phyloP scores from a whole-genome alignment of 2,888 invertebrate species.

The Eubasilissa splendida region DNA sequence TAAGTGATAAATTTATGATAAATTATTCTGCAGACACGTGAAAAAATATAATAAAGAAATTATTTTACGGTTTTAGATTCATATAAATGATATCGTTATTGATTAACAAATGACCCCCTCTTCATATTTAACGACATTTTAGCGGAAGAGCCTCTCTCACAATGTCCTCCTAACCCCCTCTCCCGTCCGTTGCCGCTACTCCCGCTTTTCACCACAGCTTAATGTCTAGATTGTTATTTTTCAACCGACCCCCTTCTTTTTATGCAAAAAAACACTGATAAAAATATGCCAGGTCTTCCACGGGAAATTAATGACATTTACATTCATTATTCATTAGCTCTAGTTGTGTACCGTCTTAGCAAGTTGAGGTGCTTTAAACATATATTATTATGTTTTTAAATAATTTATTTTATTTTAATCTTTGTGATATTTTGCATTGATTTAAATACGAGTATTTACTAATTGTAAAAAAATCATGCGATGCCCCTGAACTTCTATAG shows the following conservation, averaged over 20 bases:
- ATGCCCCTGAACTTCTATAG: too few relatives aligned
- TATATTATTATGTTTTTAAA: too few relatives aligned
- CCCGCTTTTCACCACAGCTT: conserved; percentile 45
- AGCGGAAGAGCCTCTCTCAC: background rate
- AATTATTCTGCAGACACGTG: too few relatives aligned
- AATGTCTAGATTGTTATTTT: conserved; percentile 56
- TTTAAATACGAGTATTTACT: too few relatives aligned
- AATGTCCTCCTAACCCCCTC: background rate
- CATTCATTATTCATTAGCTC: conserved; percentile 57
- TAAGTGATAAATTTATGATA: too few relatives aligned
- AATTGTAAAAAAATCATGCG: too few relatives aligned
- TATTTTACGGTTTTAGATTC: too few relatives aligned
- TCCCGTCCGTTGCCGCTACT: background rate
- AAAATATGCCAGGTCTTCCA: conserved; percentile 58
- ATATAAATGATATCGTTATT: background rate
- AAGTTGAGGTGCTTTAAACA: too few relatives aligned
- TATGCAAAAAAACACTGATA: conserved; percentile 55
- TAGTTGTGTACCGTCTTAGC: conserved; percentile 35
- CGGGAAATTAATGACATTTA: conserved; percentile 59
- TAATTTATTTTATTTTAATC: too few relatives aligned
- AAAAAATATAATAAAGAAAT: too few relatives aligned
- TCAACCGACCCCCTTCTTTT: conserved; percentile 52
- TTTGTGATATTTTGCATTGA: too few relatives aligned
- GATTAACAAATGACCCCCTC: background rate
- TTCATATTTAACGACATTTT: conserved; percentile 12